phyloP scores from a whole-genome alignment of 2,113 vertebrate genomes.

The Chionis minor region DNA sequence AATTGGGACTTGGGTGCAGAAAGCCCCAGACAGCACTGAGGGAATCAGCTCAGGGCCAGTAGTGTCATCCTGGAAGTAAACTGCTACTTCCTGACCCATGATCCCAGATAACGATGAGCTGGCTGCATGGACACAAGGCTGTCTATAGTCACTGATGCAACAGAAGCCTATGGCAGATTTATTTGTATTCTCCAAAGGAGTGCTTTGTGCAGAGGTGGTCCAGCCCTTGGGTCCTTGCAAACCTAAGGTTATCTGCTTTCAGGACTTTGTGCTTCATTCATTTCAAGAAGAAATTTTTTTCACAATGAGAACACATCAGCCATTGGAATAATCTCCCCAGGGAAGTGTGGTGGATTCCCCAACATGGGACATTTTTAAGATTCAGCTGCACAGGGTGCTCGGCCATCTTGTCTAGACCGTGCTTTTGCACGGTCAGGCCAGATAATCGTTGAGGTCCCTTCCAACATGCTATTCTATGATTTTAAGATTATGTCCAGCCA shows the following conservation, averaged over 20 bases:
- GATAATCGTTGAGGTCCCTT: not conserved
- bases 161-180: not conserved
- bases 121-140: not conserved
- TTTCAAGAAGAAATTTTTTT: not conserved
- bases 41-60: not conserved
- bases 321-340: not conserved
- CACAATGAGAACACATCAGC: not conserved
- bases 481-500: fast-evolving
- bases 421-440: not conserved
- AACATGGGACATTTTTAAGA: not conserved
- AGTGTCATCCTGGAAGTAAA: not conserved
- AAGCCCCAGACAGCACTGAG: not conserved
- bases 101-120: not conserved
- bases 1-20: not conserved
- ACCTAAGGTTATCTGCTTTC: not conserved
- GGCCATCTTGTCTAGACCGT: not conserved
- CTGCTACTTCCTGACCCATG: not conserved
- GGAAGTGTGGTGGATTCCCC: not conserved
- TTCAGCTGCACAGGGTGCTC: not conserved
- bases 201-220: not conserved
- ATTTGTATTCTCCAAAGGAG: not conserved
- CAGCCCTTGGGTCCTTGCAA: not conserved
- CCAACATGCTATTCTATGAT: not conserved
- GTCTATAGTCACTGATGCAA: fast-evolving
- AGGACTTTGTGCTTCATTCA: not conserved